phyloP scores from a whole-genome alignment of 2,888 invertebrate species.

The Rhagonycha lutea region DNA sequence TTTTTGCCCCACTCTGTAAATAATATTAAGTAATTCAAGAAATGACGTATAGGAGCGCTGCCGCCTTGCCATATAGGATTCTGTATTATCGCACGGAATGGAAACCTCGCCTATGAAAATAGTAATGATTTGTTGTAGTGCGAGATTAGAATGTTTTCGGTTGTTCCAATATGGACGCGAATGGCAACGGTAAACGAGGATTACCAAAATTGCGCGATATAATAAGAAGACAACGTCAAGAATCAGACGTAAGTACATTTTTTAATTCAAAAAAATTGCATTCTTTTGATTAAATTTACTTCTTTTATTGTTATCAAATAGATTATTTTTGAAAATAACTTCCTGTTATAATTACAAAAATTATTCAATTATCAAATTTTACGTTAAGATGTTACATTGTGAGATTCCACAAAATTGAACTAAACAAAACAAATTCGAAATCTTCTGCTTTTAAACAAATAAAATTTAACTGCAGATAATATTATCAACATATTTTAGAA shows the following conservation, averaged over 20 bases:
- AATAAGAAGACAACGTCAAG: slow-evolving; percentile 69
- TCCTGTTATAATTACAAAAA: background rate
- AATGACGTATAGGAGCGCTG: background rate
- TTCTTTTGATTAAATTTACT: background rate
- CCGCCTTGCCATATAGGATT: background rate
- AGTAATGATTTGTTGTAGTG: slow-evolving; percentile 9
- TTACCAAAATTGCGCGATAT: slow-evolving; percentile 64
- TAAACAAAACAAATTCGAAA: background rate
- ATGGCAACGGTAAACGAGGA: slow-evolving; percentile 64
- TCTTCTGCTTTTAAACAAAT: background rate
- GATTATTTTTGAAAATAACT: background rate
- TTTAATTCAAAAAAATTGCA: background rate
- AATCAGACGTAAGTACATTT: slow-evolving; percentile 64
- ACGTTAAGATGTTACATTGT: background rate
- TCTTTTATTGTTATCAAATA: background rate
- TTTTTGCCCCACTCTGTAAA: background rate
- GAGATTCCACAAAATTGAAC: background rate
- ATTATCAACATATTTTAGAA: background rate
- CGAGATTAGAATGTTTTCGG: background rate
- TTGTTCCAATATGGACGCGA: slow-evolving; percentile 54
- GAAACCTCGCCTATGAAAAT: background rate
- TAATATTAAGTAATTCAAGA: background rate
- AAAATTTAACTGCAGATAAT: background rate
- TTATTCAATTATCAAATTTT: background rate
- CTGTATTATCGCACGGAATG: background rate